These are phyloP conservation scores for Diplosoma virens DNA, from an alignment of 23 tunicate species.

Conservation along the genomic window DNA sequence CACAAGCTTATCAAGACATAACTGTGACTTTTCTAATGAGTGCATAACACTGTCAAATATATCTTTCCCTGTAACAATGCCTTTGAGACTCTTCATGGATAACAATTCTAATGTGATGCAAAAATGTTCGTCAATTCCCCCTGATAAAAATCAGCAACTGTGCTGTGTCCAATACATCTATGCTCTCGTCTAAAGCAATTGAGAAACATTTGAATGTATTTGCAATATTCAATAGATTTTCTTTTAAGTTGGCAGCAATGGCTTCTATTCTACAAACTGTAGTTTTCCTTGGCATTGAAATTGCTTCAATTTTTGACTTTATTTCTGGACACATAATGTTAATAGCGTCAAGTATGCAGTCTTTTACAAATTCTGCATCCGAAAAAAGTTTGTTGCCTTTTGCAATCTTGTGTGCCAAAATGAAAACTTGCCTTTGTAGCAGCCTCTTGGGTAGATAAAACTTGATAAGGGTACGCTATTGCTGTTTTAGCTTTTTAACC, in stretches of 20 bases:
- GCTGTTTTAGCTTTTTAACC: conserved; percentile 26
- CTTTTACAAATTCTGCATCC: conserved; percentile 38
- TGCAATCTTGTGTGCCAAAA: conserved; percentile 1
- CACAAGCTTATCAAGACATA: conserved; percentile 29
- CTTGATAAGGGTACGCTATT: background rate
- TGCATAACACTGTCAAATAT: conserved; percentile 14
- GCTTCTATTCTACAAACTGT: conserved; percentile 34
- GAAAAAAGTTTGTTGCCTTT: conserved; percentile 32
- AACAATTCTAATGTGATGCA: conserved; percentile 36
- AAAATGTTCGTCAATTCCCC: conserved; percentile 38
- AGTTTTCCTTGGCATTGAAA: conserved; percentile 38
- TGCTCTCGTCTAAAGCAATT: conserved; percentile 38
- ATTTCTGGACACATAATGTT: conserved; percentile 39
- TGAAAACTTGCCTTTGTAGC: conserved; percentile 32
- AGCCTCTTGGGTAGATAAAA: conserved; percentile 18
- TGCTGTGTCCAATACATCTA: conserved; percentile 37
- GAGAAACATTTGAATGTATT: conserved; percentile 25
- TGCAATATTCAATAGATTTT: background rate
- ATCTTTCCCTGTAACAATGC: conserved; percentile 44
- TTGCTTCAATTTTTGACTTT: conserved; percentile 15
- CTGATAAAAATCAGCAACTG: conserved; percentile 44
- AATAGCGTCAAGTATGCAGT: conserved; percentile 27
- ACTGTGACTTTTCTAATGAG: background rate
- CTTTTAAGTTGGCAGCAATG: conserved; percentile 12
- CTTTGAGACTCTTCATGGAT: conserved; percentile 28